Evolutionary conservation across 2,888 invertebrate species (phyloP).

Genomic region (Pegoplata infirma): DNA sequence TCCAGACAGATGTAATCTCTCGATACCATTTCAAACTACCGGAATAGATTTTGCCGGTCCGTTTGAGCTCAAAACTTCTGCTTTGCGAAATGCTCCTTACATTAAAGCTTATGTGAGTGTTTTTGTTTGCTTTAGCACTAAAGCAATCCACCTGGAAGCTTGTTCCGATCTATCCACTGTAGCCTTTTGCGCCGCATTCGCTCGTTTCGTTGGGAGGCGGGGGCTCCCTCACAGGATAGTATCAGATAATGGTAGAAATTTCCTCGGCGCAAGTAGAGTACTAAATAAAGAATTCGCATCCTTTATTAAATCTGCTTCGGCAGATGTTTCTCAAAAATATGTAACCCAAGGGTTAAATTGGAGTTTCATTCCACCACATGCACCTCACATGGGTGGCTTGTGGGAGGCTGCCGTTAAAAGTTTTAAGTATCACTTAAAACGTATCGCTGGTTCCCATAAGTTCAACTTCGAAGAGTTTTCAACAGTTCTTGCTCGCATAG

Average conservation of each 20-base stretch:
- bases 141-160: conserved; percentile 34
- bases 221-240: too few relatives aligned
- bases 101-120: conserved; percentile 31
- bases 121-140: conserved; percentile 27
- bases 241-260: too few relatives aligned
- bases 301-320: not conserved
- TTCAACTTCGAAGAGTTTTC: conserved; percentile 12
- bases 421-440: too few relatives aligned
- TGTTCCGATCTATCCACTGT: too few relatives aligned
- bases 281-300: too few relatives aligned
- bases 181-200: conserved; percentile 1
- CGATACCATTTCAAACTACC: conserved; percentile 23
- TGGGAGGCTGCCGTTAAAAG: conserved; percentile 6
- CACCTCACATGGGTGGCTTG: conserved; percentile 23
- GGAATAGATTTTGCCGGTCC: conserved; percentile 49
- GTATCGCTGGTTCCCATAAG: not conserved
- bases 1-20: conserved; percentile 18
- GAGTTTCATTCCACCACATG: conserved; percentile 15
- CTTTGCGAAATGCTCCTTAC: conserved; percentile 9
- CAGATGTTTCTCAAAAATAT: not conserved
- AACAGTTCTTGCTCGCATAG: too few relatives aligned
- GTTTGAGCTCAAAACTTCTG: conserved; percentile 36
- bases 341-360: conserved; percentile 12
- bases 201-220: too few relatives aligned
- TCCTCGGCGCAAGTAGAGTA: conserved; percentile 12